phyloP scores from a whole-genome alignment of 2,113 vertebrate species.

The Anas platyrhynchos region DNA sequence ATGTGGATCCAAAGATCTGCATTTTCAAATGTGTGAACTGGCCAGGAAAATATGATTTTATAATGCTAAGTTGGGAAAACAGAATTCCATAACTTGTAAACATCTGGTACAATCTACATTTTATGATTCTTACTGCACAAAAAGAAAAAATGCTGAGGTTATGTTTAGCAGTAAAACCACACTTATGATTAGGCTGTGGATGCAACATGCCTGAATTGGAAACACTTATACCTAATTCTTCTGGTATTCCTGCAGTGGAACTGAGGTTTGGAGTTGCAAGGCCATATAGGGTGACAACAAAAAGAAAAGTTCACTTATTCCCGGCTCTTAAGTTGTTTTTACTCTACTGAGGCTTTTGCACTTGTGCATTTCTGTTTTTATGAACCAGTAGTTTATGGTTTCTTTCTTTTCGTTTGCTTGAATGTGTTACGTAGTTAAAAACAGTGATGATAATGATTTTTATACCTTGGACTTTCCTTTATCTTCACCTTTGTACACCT shows the following conservation, averaged over 20 bases:
- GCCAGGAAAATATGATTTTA: not conserved
- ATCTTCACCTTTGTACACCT: not conserved
- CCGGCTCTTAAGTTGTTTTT: not conserved
- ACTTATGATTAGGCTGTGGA: not conserved
- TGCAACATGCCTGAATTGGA: constrained; percentile 6
- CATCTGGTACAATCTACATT: not conserved
- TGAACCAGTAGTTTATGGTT: not conserved
- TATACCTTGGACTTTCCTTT: not conserved
- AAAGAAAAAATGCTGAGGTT: not conserved
- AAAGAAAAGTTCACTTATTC: not conserved
- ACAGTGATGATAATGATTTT: not conserved
- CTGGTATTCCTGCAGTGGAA: constrained; percentile 38
- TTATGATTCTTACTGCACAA: not conserved
- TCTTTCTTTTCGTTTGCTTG: not conserved
- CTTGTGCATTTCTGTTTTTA: not conserved
- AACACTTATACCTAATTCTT: constrained; percentile 20
- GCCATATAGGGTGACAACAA: not conserved
- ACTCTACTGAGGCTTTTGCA: not conserved
- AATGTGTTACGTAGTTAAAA: not conserved
- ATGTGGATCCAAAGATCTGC: not conserved
- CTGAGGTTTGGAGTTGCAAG: not conserved
- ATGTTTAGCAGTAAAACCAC: not conserved
- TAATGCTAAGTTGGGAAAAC: not conserved
- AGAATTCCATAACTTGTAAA: not conserved
- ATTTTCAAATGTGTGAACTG: not conserved